Conservation (phyloP, 1,140 invertebrate genomes). For the Mya arenaria region DNA sequence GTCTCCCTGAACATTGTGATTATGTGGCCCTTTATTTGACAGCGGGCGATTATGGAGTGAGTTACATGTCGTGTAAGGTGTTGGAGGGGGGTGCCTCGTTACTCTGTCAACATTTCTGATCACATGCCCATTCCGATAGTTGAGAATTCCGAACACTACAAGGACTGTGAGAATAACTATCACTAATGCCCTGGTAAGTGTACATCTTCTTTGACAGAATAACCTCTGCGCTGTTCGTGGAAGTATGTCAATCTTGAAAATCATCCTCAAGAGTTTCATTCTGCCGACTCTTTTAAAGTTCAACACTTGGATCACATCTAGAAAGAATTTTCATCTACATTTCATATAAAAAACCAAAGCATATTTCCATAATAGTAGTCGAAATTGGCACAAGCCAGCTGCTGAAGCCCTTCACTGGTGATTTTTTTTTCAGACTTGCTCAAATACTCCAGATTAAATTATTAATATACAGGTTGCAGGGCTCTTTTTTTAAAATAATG, state of each 20-base stretch:
- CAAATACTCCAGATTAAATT: no score
- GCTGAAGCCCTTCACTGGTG: no score
- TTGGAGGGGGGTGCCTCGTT: conserved; percentile 37
- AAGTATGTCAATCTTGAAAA: background rate
- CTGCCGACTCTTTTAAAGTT: no score
- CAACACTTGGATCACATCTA: no score
- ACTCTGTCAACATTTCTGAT: background rate
- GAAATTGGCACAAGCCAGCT: no score
- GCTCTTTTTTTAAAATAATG: no score
- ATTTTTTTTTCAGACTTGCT: no score
- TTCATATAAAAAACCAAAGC: no score
- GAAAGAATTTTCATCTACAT: no score
- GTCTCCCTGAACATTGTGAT: conserved; percentile 90
- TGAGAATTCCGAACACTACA: conserved; percentile 2
- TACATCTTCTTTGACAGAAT: conserved; percentile 49
- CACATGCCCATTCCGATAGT: conserved; percentile 7
- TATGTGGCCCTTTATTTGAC: conserved; percentile 57
- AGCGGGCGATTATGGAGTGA: conserved; percentile 15
- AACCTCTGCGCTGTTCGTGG: background rate
- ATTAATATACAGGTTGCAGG: no score
- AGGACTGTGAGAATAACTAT: conserved; percentile 8
- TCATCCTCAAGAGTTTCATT: no score
- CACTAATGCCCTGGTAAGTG: conserved; percentile 22
- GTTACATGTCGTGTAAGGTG: conserved; percentile 57
- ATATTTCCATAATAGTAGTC: no score